Evolutionary conservation across 2,797 vertebrate species (phyloP).

Genomic region (Adrianichthys oophorus): DNA sequence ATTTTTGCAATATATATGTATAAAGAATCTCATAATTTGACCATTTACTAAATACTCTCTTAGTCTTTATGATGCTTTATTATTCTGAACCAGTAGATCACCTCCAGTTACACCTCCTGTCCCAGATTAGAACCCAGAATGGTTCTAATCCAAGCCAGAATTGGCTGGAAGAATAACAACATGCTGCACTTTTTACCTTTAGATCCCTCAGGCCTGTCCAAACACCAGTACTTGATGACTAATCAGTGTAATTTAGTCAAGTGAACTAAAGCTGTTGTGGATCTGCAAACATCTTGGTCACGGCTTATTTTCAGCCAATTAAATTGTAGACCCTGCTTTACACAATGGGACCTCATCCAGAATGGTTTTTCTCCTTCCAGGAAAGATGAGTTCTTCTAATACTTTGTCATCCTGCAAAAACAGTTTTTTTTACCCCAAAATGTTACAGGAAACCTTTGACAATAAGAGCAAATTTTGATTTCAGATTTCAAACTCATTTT

Average conservation of each 20-base stretch:
- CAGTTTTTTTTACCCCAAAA: no score
- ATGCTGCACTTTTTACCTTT: conserved; percentile 46
- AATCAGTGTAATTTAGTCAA: conserved; percentile 8
- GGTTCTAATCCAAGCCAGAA: conserved; percentile 31
- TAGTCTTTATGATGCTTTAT: no score
- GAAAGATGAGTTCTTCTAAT: no score
- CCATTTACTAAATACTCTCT: no score
- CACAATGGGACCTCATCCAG: no score
- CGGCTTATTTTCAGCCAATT: background rate
- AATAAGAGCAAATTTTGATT: no score
- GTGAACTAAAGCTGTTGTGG: no score
- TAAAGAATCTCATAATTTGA: no score
- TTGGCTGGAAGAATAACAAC: conserved; percentile 31
- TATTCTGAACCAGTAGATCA: conserved; percentile 22
- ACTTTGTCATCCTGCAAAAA: no score
- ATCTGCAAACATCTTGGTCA: conserved; percentile 1
- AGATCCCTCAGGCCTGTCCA: conserved; percentile 17
- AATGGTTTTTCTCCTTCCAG: no score
- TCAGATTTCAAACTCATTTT: background rate
- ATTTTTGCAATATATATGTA: no score
- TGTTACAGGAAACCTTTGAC: no score
- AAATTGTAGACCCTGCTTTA: background rate
- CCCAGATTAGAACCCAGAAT: background rate
- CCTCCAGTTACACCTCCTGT: conserved; percentile 18
- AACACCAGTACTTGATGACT: conserved; percentile 20